Base-by-base conservation (phyloP, 1,140 invertebrate genomes). In the Formica exsecta region DNA sequence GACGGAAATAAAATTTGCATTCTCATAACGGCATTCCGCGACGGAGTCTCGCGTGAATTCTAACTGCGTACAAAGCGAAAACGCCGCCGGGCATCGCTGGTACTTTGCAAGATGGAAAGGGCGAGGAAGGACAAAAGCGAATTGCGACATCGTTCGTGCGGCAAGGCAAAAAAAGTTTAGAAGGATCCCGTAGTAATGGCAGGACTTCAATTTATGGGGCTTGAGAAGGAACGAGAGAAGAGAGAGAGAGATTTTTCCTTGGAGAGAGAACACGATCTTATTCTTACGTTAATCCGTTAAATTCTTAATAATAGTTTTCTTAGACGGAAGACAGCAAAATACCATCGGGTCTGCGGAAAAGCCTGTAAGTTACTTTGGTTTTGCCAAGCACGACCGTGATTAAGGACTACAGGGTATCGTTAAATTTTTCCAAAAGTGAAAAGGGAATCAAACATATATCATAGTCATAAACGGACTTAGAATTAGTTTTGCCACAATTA, bases 1-100 rank as follows among this genome's bases (percentile, higher is more conserved):
- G 68, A 29, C 79, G 79, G 79, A 83, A 83, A 83, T 83, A 83
- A 83, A 83, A 83, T 83, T 83, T 83, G 79, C 79, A 83, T 83
- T 61, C 79, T 83, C 79, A 83, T 83, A 83, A 83, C 79, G 79
- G 57, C 68, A 83, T 83, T 83, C 54, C 79, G 54, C 79, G 79
- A 83, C 68, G 38, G 73, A 74, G 79, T 83, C 79, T 74, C 79
- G 54, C 79, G 54, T 68, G 79, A 83, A 83, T 83, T 83, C 79
- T 83, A 83, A 83, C 79, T 83, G 68, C 79, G 79, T 83, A 83
- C 68, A 83, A 83, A 83, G 79, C 79, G 79, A 83, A 83, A 54
- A 54, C 51, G 79, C 79, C 79, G 68, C 68, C 79, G 68, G 79
- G 79, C 66, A 83, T 83, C 57, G 79, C 8, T 25, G 79, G 79